Evolutionary conservation across 2,113 vertebrate species (phyloP).

Genomic region (Bufo gargarizans): DNA sequence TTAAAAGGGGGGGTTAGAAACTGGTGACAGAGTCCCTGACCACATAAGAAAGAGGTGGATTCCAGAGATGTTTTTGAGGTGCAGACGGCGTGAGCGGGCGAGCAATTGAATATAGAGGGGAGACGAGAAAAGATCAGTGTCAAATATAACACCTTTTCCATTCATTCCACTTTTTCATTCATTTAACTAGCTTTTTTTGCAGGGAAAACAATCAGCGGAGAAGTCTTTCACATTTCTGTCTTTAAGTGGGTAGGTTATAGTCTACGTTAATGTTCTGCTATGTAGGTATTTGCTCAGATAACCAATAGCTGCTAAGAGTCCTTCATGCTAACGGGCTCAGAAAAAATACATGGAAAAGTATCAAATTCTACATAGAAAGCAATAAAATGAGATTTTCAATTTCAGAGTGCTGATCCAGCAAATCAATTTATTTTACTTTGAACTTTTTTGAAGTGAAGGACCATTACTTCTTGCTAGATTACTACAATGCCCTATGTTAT

Average conservation of each 20-base stretch:
- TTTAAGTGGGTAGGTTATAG: not conserved
- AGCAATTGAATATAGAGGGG: no score
- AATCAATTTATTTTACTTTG: conserved; percentile 38
- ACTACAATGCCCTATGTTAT: conserved; percentile 15
- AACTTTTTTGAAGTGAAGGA: conserved; percentile 4
- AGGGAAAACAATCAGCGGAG: no score
- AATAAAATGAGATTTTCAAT: not conserved
- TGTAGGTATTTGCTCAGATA: not conserved
- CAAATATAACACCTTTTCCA: no score
- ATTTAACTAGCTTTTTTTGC: no score
- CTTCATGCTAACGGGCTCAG: not conserved
- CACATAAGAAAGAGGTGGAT: no score
- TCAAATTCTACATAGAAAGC: not conserved
- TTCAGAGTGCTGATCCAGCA: conserved; percentile 23
- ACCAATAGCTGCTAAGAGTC: not conserved
- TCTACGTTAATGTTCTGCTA: not conserved
- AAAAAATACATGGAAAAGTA: not conserved
- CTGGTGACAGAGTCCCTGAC: no score
- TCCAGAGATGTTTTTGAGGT: no score
- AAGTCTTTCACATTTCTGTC: not conserved
- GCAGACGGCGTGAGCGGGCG: no score
- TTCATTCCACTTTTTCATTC: no score
- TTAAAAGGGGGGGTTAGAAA: no score
- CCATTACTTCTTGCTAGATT: conserved; percentile 18
- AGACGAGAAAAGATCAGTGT: no score